These are phyloP conservation scores for Tragelaphus buxtoni DNA, from an alignment of 2,113 vertebrate species.

Conservation along the genomic window DNA sequence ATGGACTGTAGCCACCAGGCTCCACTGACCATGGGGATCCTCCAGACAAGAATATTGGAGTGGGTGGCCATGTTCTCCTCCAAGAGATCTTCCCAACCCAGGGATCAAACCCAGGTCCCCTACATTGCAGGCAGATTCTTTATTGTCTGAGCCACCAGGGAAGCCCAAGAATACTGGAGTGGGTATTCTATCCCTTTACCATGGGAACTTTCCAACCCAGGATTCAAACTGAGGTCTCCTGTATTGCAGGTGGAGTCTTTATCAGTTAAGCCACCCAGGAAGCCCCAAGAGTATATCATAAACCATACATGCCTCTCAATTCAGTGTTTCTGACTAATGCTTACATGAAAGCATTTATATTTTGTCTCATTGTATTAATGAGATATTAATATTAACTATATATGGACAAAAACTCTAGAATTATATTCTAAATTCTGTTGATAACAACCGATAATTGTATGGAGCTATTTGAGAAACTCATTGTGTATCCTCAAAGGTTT, in stretches of 20 bases:
- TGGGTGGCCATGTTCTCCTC: neutral
- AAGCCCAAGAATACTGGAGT: neutral
- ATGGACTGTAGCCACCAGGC: neutral
- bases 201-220: neutral
- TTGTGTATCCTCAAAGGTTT: neutral
- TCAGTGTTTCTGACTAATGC: neutral
- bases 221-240: neutral
- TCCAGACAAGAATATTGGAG: neutral
- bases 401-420: neutral
- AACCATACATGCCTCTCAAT: neutral
- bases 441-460: neutral
- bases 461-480: neutral
- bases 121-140: neutral
- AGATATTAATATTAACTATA: neutral
- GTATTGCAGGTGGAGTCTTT: neutral
- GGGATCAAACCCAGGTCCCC: neutral
- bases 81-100: neutral
- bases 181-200: neutral
- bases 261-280: neutral
- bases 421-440: neutral
- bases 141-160: neutral
- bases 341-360: neutral
- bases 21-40: neutral
- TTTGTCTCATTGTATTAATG: neutral
- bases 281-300: neutral